Conservation (phyloP, 2,888 invertebrate genomes). For the Limnephilus lunatus region DNA sequence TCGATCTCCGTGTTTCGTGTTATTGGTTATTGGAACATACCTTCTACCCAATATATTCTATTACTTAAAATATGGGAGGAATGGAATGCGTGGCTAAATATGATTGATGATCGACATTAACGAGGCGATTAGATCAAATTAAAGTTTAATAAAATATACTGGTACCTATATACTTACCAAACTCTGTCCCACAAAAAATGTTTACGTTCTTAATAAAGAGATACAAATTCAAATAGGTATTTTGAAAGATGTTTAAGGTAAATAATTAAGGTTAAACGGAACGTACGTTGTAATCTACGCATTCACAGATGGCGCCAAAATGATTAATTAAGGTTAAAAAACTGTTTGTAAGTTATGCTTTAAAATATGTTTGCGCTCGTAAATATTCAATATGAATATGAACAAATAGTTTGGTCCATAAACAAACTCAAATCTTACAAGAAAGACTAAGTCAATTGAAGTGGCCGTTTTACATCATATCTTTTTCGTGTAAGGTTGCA, state of each 20-base stretch:
- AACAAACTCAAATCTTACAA: too few relatives aligned
- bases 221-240: background rate
- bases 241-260: background rate
- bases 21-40: background rate
- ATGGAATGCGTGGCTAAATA: background rate
- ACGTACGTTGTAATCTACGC: too few relatives aligned
- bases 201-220: background rate
- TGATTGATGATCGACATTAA: background rate
- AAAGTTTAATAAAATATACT: background rate
- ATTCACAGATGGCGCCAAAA: too few relatives aligned
- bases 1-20: background rate
- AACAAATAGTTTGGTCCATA: too few relatives aligned
- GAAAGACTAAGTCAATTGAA: too few relatives aligned
- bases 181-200: background rate
- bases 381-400: too few relatives aligned
- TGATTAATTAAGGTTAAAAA: too few relatives aligned
- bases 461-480: too few relatives aligned
- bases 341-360: too few relatives aligned
- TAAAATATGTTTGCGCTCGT: too few relatives aligned
- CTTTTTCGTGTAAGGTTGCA: too few relatives aligned
- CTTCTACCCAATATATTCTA: background rate
- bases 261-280: background rate
- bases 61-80: background rate
- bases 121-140: background rate
- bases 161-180: background rate